These are phyloP conservation scores for Hyposoter dolosus DNA, from an alignment of 2,888 invertebrate genomes.

Conservation along the genomic window DNA sequence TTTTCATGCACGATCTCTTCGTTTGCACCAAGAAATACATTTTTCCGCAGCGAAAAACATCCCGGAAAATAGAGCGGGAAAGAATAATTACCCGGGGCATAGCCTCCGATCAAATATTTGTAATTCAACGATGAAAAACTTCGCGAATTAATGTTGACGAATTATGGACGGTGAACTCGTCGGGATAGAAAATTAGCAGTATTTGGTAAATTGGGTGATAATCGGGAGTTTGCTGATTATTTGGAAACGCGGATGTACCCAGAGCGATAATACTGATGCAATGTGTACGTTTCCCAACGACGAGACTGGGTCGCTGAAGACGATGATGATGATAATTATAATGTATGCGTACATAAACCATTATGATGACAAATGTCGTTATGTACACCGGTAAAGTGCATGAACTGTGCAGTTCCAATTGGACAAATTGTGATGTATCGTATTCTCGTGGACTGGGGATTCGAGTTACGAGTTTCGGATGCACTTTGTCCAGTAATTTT, in stretches of 20 bases:
- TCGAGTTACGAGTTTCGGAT: not conserved
- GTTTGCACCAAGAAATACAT: not conserved
- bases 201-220: constrained; percentile 25
- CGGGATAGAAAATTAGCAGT: not conserved
- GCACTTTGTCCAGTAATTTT: not conserved
- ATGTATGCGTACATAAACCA: constrained; percentile 4
- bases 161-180: constrained; percentile 2
- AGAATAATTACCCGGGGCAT: not conserved
- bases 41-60: not conserved
- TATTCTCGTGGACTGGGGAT: not conserved
- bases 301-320: constrained; percentile 1
- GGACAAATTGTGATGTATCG: constrained; percentile 18
- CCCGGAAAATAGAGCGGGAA: not conserved
- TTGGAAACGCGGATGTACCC: not conserved
- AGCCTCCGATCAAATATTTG: not conserved
- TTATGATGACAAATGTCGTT: constrained; percentile 15
- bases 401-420: constrained; percentile 7
- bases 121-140: not conserved
- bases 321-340: constrained; percentile 24
- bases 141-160: not conserved
- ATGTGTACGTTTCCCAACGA: not conserved
- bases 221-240: constrained; percentile 12
- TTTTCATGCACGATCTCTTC: not conserved
- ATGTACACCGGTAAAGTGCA: not conserved
- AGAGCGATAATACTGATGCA: constrained; percentile 8